A percentile compares a stretch with the other conserved stretches of the same genome.
Evolutionary conservation across 2,797 vertebrate species (phyloP).

Genomic region (Molossus alvarezi): DNA sequence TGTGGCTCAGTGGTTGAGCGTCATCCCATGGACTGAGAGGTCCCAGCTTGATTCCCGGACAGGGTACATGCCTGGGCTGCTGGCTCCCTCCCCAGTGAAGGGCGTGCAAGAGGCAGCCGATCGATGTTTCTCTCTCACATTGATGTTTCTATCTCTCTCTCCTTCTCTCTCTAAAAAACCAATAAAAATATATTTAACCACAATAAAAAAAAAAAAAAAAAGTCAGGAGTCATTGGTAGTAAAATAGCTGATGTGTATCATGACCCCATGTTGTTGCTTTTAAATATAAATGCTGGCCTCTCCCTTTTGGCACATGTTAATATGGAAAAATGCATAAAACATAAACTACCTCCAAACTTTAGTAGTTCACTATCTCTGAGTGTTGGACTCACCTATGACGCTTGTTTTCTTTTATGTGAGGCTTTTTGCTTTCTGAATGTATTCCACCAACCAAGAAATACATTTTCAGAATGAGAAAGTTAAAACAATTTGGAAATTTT

Average conservation of each 20-base stretch:
- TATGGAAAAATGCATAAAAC: neutral
- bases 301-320: neutral
- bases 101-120: no score
- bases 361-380: neutral
- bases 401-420: neutral
- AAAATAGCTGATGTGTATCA: neutral
- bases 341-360: neutral
- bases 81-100: no score
- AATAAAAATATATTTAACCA: no score
- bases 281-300: slow-evolving; percentile 19
- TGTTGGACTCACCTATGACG: neutral
- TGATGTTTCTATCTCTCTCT: no score
- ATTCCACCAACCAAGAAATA: neutral
- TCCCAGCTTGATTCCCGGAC: no score
- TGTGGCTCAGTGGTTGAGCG: no score
- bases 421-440: neutral
- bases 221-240: neutral
- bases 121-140: no score
- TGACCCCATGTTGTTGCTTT: neutral
- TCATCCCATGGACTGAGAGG: no score
- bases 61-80: no score
- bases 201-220: no score
- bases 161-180: no score
- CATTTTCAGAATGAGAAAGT: slow-evolving; percentile 57
- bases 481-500: slow-evolving; percentile 25